Conservation (phyloP, 2,113 vertebrate species). For the Osmerus eperlanus region DNA sequence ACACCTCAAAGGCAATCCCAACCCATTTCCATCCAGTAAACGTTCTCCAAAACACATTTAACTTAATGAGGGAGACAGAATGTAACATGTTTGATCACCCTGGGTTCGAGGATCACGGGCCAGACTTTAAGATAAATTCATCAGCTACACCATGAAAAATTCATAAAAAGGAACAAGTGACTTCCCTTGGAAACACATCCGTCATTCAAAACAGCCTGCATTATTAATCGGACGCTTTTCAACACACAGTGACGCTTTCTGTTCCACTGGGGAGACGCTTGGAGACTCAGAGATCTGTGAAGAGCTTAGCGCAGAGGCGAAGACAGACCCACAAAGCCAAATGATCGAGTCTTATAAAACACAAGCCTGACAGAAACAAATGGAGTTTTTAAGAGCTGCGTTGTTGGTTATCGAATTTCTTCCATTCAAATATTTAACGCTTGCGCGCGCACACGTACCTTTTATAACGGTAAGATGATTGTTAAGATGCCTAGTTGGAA, state of each 20-base stretch:
- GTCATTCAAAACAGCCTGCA: slow-evolving; percentile 63
- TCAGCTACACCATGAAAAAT: slow-evolving; percentile 68
- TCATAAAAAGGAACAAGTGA: slow-evolving; percentile 65
- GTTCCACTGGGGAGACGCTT: slow-evolving; percentile 21
- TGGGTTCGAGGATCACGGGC: slow-evolving; percentile 52
- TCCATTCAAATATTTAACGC: slow-evolving; percentile 34
- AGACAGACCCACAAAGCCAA: slow-evolving; percentile 23
- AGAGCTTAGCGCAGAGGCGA: slow-evolving; percentile 10
- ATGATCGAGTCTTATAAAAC: slow-evolving; percentile 52
- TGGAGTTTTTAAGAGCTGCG: slow-evolving; percentile 40
- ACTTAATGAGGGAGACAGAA: slow-evolving; percentile 43
- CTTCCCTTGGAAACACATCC: slow-evolving; percentile 53
- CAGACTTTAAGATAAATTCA: slow-evolving; percentile 52
- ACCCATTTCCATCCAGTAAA: slow-evolving; percentile 1
- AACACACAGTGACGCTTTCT: slow-evolving; percentile 1
- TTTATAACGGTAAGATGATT: no score
- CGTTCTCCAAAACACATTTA: not conserved
- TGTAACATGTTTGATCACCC: slow-evolving; percentile 32
- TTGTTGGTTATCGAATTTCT: slow-evolving; percentile 43
- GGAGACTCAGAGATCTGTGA: slow-evolving; percentile 19
- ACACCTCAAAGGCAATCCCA: slow-evolving; percentile 32
- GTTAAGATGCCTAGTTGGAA: no score
- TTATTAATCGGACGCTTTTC: slow-evolving; percentile 62
- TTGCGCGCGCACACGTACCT: no score
- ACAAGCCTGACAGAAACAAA: slow-evolving; percentile 53